Percentiles rank a stretch among this genome's conserved stretches.
phyloP scores from a whole-genome alignment of 2,797 vertebrate genomes.

The Chrysocyon brachyurus region DNA sequence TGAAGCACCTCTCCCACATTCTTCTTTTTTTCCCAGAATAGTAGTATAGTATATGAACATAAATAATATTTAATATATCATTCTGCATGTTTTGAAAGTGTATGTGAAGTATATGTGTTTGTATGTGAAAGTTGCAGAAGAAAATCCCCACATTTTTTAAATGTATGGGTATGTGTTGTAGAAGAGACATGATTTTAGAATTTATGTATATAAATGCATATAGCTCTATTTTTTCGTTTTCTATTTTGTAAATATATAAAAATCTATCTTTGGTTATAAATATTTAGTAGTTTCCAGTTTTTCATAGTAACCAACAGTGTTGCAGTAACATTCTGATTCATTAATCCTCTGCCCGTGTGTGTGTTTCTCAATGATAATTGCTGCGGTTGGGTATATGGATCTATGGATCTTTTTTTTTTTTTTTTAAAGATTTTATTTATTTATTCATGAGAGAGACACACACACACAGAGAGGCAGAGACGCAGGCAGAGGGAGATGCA shows the following conservation, averaged over 20 bases:
- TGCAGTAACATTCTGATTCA: background rate
- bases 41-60: background rate
- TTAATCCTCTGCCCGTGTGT: background rate
- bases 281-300: background rate
- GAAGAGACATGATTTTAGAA: background rate
- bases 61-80: background rate
- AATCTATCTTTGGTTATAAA: background rate
- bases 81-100: background rate
- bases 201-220: background rate
- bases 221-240: background rate
- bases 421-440: too few species aligned
- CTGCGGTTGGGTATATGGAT: background rate
- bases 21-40: background rate
- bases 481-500: too few species aligned
- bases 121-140: slow-evolving; percentile 6
- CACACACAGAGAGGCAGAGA: too few species aligned
- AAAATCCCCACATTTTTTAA: background rate
- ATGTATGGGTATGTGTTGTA: background rate
- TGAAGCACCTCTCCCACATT: background rate
- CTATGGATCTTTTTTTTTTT: background rate
- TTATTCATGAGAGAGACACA: too few species aligned
- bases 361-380: slow-evolving; percentile 28
- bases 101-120: background rate
- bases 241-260: background rate
- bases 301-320: background rate